Conservation (phyloP, 2,888 invertebrate species). For the Tenthredo notha region DNA sequence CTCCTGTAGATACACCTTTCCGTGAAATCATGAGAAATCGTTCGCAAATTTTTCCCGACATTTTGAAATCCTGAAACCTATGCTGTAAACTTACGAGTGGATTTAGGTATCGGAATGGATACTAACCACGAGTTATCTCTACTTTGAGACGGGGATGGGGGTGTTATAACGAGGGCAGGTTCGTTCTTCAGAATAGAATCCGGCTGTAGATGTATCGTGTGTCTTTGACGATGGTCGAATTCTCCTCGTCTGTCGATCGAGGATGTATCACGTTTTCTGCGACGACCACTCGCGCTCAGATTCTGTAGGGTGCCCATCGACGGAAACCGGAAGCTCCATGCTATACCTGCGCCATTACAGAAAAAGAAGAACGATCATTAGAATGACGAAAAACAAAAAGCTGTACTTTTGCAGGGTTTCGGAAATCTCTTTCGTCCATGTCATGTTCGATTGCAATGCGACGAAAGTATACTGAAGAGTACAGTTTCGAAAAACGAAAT, state of each 20-base stretch:
- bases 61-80: neutral
- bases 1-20: neutral
- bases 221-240: constrained; percentile 61
- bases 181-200: constrained; percentile 68
- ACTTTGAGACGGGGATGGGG: constrained; percentile 63
- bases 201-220: constrained; percentile 70
- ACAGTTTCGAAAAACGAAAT: neutral
- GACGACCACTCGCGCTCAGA: constrained; percentile 69
- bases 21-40: neutral
- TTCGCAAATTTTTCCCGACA: neutral
- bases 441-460: neutral
- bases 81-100: too few relatives aligned
- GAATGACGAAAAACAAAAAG: neutral
- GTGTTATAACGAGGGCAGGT: constrained; percentile 67
- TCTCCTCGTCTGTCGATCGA: constrained; percentile 56
- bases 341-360: constrained; percentile 66
- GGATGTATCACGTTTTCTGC: constrained; percentile 66
- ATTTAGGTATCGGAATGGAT: neutral
- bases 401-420: too few relatives aligned
- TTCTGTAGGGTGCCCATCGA: constrained; percentile 71
- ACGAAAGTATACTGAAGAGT: too few relatives aligned
- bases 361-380: neutral
- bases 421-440: too few relatives aligned
- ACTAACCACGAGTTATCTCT: constrained; percentile 55
- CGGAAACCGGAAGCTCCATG: constrained; percentile 74